These are phyloP conservation scores for Syngnathus typhle DNA, from an alignment of 2,113 vertebrate genomes.

Conservation along the genomic window DNA sequence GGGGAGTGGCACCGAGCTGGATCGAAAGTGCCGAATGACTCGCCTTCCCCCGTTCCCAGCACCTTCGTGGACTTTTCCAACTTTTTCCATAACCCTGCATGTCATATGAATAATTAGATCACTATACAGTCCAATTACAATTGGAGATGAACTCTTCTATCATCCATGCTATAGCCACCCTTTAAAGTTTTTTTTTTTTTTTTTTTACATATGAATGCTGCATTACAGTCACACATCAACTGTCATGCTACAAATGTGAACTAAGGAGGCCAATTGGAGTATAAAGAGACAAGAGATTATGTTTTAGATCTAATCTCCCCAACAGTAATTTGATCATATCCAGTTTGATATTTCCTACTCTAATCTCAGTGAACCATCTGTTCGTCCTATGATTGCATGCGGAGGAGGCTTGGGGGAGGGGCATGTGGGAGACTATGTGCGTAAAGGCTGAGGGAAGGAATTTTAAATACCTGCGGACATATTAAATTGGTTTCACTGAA, in stretches of 20 bases:
- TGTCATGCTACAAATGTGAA: constrained; percentile 29
- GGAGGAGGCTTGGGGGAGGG: background rate
- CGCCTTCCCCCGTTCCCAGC: constrained; percentile 58
- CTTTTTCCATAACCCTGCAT: constrained; percentile 78
- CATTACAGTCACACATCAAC: constrained; percentile 20
- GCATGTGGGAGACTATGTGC: constrained; percentile 8
- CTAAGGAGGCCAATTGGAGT: constrained; percentile 42
- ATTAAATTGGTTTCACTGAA: constrained; percentile 16
- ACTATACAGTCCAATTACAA: background rate
- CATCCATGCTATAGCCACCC: background rate
- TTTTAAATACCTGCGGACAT: constrained; percentile 21
- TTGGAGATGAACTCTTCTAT: too few relatives aligned
- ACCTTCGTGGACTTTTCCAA: constrained; percentile 67
- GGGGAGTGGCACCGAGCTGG: constrained; percentile 74
- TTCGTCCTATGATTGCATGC: constrained; percentile 35
- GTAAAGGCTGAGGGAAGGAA: constrained; percentile 9
- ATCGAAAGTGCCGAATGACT: constrained; percentile 73
- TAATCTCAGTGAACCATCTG: constrained; percentile 69
- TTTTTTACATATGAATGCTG: constrained; percentile 8
- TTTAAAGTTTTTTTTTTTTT: too few relatives aligned
- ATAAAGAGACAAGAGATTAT: constrained; percentile 46
- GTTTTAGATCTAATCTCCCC: constrained; percentile 56
- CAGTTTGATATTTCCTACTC: constrained; percentile 59
- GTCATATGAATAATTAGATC: constrained; percentile 25
- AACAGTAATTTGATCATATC: constrained; percentile 58